Evolutionary conservation across 2,113 vertebrate species (phyloP).

Genomic region (Cebus imitator): DNA sequence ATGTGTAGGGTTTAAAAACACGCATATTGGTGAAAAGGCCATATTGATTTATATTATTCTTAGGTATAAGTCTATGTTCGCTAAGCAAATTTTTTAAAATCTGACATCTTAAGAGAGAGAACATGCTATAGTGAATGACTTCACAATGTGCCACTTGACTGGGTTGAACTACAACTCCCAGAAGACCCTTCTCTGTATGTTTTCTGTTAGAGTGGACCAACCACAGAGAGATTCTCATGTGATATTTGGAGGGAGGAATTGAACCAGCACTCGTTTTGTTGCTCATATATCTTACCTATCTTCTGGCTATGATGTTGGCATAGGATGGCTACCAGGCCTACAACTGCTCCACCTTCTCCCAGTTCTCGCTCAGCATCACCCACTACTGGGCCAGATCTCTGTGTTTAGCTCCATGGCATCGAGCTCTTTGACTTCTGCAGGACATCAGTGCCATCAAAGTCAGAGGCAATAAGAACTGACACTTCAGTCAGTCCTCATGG

Average conservation of each 20-base stretch:
- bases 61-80: not conserved
- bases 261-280: not conserved
- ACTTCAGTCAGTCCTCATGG: not conserved
- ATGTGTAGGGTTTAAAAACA: not conserved
- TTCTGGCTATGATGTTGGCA: not conserved
- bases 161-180: not conserved
- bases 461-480: not conserved
- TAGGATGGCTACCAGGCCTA: not conserved
- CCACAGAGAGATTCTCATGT: not conserved
- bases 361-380: not conserved
- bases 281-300: not conserved
- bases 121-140: not conserved
- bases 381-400: not conserved
- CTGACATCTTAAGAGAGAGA: not conserved
- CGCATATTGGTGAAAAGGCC: not conserved
- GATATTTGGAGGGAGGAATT: not conserved
- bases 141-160: not conserved
- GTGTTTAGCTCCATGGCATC: not conserved
- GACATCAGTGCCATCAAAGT: not conserved
- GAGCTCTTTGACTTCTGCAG: not conserved
- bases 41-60: not conserved
- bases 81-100: not conserved
- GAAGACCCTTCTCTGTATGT: not conserved
- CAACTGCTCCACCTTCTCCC: not conserved
- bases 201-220: not conserved